Conservation (phyloP, 2,113 vertebrate genomes). For the Neofelis nebulosa region DNA sequence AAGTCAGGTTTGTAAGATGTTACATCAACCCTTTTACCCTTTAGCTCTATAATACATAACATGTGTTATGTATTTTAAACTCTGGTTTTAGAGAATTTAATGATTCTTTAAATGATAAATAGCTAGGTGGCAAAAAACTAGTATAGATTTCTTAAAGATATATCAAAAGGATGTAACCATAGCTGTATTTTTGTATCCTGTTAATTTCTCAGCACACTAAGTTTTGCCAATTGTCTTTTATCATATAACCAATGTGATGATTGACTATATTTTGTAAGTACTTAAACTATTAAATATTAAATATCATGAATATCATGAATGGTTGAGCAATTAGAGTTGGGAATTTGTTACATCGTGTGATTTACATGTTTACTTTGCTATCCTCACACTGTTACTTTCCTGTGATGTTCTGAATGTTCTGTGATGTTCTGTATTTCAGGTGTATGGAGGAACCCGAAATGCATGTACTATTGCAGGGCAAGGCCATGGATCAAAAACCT, state of each 20-base stretch:
- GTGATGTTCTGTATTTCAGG: neutral
- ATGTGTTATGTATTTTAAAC: neutral
- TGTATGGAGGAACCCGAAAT: neutral
- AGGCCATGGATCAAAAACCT: neutral
- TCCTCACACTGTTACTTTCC: neutral
- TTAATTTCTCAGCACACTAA: neutral
- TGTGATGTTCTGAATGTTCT: neutral
- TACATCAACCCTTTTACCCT: neutral
- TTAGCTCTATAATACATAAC: neutral
- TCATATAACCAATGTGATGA: neutral
- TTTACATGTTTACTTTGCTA: neutral
- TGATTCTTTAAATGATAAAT: neutral
- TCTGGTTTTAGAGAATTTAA: conserved; percentile 14
- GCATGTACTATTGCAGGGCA: neutral
- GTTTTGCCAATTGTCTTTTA: neutral
- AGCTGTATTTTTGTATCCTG: neutral
- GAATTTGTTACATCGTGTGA: neutral
- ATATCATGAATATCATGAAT: neutral
- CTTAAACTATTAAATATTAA: neutral
- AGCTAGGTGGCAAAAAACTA: neutral
- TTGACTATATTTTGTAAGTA: neutral
- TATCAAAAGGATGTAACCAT: neutral
- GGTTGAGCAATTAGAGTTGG: neutral
- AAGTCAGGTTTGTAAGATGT: neutral
- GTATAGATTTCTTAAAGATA: neutral